Evolutionary conservation across 2,797 vertebrate species (phyloP), one percentile per base, ranked within the genome.

Genomic region (Euthynnus affinis): DNA sequence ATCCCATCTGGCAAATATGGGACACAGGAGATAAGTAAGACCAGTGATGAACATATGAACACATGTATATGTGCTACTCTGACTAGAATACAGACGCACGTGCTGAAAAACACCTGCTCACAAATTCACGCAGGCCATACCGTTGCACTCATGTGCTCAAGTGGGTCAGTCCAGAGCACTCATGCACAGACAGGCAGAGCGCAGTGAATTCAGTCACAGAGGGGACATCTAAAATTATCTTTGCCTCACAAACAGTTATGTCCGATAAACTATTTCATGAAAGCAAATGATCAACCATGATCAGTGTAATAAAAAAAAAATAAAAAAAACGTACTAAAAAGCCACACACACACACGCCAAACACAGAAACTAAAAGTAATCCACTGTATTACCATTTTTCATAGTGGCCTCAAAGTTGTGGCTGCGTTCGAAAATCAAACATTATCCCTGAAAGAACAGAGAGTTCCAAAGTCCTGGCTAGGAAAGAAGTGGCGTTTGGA

Each of bases 321-420:
- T n/a, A n/a, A n/a, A n/a, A n/a, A n/a, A n/a, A 74, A 57, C 20
- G 51, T 52, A 64, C n/a, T 9, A 57, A 6, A 1, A 13, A 34
- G 25, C 27, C 14, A 34, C 0, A 46, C 6, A 55, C n/a, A n/a
- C n/a, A n/a, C n/a, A n/a, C n/a, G n/a, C n/a, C n/a, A n/a, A n/a
- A n/a, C n/a, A n/a, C n/a, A n/a, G n/a, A n/a, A n/a, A n/a, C n/a
- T n/a, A n/a, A n/a, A n/a, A n/a, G 23, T 23, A 64, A 67, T 58
- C 44, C 44, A 7, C 17, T 48, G 44, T 48, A 18, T 7, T 87
- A 93, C 90, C 87, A 75, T 80, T 87, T 74, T 17, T 79, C 87
- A 89, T 90, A 9, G 37, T 80, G 74, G 37, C 63, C 32, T 80
- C 58, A 74, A 63, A 79, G 65, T 48, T 0, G 6, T 3, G 1